Conservation (phyloP, 2,113 vertebrate species). For the Picathartes gymnocephalus region DNA sequence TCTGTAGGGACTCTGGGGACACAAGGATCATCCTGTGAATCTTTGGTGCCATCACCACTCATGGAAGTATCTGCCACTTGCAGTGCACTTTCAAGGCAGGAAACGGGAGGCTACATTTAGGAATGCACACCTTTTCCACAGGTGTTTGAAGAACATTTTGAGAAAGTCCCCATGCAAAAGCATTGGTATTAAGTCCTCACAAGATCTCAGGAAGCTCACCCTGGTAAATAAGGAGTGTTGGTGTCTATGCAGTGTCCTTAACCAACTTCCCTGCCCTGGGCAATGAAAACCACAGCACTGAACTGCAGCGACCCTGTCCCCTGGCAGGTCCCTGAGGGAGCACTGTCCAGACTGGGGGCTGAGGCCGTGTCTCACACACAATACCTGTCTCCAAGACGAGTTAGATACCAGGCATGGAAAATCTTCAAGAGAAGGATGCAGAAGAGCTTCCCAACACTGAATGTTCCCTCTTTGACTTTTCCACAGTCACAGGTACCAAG, state of each 20-base stretch:
- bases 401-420: not conserved
- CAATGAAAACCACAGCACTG: not conserved
- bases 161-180: not conserved
- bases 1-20: not conserved
- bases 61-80: not conserved
- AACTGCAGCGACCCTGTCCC: not conserved
- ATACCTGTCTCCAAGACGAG: not conserved
- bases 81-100: not conserved
- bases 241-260: not conserved
- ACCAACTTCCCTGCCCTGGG: not conserved
- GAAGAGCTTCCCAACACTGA: not conserved
- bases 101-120: not conserved
- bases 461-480: not conserved
- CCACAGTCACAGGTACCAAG: not conserved
- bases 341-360: not conserved
- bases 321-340: not conserved
- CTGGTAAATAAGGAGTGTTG: not conserved
- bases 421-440: not conserved
- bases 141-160: not conserved
- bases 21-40: not conserved
- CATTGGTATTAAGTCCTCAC: not conserved
- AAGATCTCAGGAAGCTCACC: not conserved
- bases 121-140: not conserved
- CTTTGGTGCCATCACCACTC: not conserved
- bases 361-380: not conserved